Conservation (phyloP, 2,888 invertebrate genomes). For the Poecilus cupreus region DNA sequence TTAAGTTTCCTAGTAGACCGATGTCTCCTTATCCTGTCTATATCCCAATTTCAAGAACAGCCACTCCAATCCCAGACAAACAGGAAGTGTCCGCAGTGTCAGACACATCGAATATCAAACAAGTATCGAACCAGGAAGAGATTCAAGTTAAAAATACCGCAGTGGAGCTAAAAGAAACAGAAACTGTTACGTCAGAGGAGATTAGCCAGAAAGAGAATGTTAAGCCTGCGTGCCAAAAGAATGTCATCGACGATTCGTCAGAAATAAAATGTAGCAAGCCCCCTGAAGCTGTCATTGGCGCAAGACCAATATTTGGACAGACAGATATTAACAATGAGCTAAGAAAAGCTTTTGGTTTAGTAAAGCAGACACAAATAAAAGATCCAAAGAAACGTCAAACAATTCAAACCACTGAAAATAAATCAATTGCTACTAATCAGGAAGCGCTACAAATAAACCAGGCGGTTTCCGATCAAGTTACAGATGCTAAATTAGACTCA, state of each 20-base stretch:
- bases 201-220: conserved; percentile 16
- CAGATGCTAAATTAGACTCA: neutral
- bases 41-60: conserved; percentile 43
- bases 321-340: conserved; percentile 71
- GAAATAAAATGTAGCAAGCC: conserved; percentile 68
- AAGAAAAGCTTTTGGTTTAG: conserved; percentile 68
- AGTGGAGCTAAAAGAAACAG: conserved; percentile 15
- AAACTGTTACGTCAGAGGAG: neutral
- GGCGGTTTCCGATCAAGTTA: neutral
- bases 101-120: neutral
- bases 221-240: conserved; percentile 30
- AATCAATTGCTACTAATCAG: conserved; percentile 59
- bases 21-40: conserved; percentile 52
- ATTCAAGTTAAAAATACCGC: conserved; percentile 38
- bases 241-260: conserved; percentile 19
- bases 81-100: conserved; percentile 23
- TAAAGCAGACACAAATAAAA: conserved; percentile 64
- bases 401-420: conserved; percentile 61
- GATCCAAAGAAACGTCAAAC: conserved; percentile 63
- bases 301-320: conserved; percentile 71
- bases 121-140: conserved; percentile 38
- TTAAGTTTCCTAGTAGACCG: conserved; percentile 44
- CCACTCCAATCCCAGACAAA: conserved; percentile 9
- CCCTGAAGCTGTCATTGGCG: conserved; percentile 70
- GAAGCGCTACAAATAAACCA: neutral